Evolutionary conservation across 1,140 invertebrate species (phyloP).

Genomic region (Ephestia elutella): DNA sequence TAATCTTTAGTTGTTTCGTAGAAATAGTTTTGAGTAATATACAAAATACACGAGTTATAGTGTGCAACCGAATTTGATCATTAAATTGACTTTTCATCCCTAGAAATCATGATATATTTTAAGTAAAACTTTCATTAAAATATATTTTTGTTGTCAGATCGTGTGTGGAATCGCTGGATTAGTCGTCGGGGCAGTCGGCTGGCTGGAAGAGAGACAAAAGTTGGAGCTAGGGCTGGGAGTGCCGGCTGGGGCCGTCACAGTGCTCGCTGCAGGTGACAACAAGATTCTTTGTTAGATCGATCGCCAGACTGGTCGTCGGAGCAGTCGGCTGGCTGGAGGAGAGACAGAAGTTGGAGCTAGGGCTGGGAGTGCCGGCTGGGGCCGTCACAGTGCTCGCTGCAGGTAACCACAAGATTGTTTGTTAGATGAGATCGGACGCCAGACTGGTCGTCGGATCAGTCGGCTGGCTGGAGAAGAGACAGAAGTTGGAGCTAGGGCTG

Average conservation of each 20-base stretch:
- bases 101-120: too few species aligned
- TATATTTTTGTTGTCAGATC: constrained; percentile 49
- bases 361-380: constrained; percentile 73
- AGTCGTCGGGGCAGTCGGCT: constrained; percentile 74
- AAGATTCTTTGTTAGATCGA: constrained; percentile 16
- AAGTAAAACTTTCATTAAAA: too few species aligned
- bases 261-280: constrained; percentile 70
- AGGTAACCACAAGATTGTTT: constrained; percentile 37
- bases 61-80: too few species aligned
- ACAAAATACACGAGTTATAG: too few species aligned
- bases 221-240: constrained; percentile 72
- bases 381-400: constrained; percentile 73
- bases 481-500: constrained; percentile 67
- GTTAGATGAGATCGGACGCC: constrained; percentile 39
- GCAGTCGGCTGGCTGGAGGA: constrained; percentile 75
- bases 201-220: constrained; percentile 71
- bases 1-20: too few species aligned
- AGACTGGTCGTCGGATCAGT: constrained; percentile 74
- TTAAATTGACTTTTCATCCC: too few species aligned
- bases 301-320: constrained; percentile 73
- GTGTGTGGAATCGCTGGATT: constrained; percentile 74
- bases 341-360: constrained; percentile 64
- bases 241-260: constrained; percentile 71
- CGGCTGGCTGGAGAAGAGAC: constrained; percentile 73
- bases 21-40: too few species aligned